Evolutionary conservation across 2,888 invertebrate species (phyloP).

Genomic region (Linnaemya tessellans): DNA sequence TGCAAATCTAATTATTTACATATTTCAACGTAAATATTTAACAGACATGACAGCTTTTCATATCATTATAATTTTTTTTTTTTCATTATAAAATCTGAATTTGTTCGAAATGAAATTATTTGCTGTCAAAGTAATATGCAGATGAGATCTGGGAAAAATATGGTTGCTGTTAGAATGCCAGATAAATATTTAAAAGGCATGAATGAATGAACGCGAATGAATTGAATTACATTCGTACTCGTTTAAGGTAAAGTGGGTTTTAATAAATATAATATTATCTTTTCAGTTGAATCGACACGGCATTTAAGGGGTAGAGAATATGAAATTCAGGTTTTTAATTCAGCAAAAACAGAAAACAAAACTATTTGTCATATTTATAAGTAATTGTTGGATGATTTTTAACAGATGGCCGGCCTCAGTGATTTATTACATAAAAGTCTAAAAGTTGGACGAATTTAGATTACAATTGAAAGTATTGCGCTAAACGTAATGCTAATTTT

Average conservation of each 20-base stretch:
- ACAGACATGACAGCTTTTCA: conserved; percentile 26
- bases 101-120: conserved; percentile 30
- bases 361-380: neutral
- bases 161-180: conserved; percentile 13
- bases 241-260: conserved; percentile 22
- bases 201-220: conserved; percentile 1
- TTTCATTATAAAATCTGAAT: conserved; percentile 17
- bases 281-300: neutral
- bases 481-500: no score
- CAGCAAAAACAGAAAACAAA: neutral
- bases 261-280: neutral
- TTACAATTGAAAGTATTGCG: no score
- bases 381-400: neutral
- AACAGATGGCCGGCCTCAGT: neutral
- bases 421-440: no score
- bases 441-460: no score
- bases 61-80: conserved; percentile 5
- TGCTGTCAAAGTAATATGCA: conserved; percentile 44
- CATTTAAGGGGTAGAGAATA: neutral
- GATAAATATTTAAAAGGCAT: conserved; percentile 2
- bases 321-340: neutral
- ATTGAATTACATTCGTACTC: conserved; percentile 10
- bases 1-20: conserved; percentile 39
- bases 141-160: conserved; percentile 28
- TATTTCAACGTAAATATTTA: conserved; percentile 30